A percentile compares a stretch with the other conserved stretches of the same genome.
Evolutionary conservation across 2,113 vertebrate genomes (phyloP).

Genomic region (Bungarus multicinctus): DNA sequence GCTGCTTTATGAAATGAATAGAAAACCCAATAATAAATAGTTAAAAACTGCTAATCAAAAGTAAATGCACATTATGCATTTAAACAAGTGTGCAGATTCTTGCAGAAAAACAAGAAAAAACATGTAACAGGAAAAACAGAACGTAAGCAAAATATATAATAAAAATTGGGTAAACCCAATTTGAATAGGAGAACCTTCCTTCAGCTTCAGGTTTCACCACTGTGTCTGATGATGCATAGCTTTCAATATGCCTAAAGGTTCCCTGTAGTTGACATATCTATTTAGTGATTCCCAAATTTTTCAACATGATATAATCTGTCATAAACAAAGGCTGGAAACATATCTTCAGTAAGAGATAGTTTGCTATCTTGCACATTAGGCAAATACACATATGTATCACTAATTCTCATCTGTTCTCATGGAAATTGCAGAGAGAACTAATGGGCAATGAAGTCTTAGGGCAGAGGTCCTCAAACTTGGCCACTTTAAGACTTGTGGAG

Average conservation of each 20-base stretch:
- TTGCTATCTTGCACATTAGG: not conserved
- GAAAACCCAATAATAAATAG: not conserved
- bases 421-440: not conserved
- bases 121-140: not conserved
- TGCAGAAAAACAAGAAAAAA: not conserved
- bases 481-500: too few relatives aligned
- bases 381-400: not conserved
- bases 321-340: not conserved
- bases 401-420: not conserved
- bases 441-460: not conserved
- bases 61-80: not conserved
- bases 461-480: too few relatives aligned
- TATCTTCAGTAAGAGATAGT: not conserved
- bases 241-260: not conserved
- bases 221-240: not conserved
- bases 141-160: not conserved
- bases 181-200: not conserved
- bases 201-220: not conserved
- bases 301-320: not conserved
- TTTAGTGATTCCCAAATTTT: not conserved
- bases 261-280: not conserved
- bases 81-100: not conserved
- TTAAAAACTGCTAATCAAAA: not conserved
- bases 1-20: not conserved
- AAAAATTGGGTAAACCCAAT: not conserved